Evolutionary conservation across 2,113 vertebrate genomes (phyloP).

Genomic region (Pluvialis apricaria): DNA sequence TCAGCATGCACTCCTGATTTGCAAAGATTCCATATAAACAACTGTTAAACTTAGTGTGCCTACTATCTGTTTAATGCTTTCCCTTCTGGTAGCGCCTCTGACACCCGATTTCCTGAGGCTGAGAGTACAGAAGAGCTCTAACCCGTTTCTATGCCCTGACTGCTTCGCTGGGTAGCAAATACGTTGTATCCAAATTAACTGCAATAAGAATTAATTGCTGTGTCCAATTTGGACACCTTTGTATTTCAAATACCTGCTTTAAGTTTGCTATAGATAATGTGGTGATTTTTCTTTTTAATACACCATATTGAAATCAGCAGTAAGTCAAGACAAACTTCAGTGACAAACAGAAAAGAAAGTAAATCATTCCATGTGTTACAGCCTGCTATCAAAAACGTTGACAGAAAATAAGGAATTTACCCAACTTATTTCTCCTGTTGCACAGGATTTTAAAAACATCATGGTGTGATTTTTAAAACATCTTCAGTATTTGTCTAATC

Average conservation of each 20-base stretch:
- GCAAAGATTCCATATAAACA: background rate
- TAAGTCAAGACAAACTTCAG: background rate
- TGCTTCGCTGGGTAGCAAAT: background rate
- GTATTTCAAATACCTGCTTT: constrained; percentile 20
- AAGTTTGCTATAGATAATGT: background rate
- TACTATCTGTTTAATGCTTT: background rate
- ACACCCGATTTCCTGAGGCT: background rate
- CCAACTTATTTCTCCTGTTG: background rate
- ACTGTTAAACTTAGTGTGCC: background rate
- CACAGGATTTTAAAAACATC: background rate
- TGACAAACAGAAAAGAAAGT: background rate
- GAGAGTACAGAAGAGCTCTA: background rate
- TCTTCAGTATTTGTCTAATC: background rate
- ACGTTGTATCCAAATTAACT: background rate
- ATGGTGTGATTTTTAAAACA: background rate
- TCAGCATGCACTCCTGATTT: background rate
- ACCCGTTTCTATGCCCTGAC: background rate
- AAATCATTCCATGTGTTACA: background rate
- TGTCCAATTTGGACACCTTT: background rate
- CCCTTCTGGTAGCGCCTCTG: background rate
- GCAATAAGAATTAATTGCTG: constrained; percentile 3
- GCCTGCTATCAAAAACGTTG: background rate
- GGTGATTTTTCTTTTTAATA: background rate
- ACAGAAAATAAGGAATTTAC: background rate
- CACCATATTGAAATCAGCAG: background rate